Conservation (phyloP, 2,113 vertebrate genomes). For the Cariama cristata region DNA sequence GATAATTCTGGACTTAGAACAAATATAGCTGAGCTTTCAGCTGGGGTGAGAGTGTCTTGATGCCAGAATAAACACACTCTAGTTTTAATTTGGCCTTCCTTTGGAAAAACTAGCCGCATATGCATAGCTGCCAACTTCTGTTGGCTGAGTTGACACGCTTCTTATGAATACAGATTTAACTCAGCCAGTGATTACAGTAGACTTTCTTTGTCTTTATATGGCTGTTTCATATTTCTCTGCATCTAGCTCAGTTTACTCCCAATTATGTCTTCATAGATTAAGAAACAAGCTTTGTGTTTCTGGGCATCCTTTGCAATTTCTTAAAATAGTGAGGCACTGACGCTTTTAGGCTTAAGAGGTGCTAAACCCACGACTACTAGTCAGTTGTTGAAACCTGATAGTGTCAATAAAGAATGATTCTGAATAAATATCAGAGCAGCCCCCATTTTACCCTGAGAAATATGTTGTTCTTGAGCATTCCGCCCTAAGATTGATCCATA, state of each 20-base stretch:
- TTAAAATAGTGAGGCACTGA: background rate
- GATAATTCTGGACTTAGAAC: background rate
- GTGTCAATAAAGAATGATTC: background rate
- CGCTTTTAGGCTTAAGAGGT: background rate
- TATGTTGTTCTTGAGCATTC: background rate
- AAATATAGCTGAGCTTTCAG: background rate
- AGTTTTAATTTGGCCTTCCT: conserved; percentile 20
- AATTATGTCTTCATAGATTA: background rate
- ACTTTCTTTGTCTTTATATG: conserved; percentile 46
- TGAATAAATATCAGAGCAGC: background rate
- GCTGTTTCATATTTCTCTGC: background rate
- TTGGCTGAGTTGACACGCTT: background rate
- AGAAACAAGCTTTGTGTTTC: background rate
- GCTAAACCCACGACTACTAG: background rate
- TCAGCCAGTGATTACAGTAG: background rate
- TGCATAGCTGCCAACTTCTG: background rate
- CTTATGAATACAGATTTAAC: background rate
- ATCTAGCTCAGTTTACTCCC: background rate
- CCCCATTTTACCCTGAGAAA: background rate
- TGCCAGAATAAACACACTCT: conserved; percentile 43
- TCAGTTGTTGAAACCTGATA: background rate
- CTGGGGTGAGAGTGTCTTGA: background rate
- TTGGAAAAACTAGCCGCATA: background rate
- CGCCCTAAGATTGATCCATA: background rate
- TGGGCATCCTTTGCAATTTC: background rate